Conservation (phyloP, 1,140 invertebrate species). For the Pinna nobilis region DNA sequence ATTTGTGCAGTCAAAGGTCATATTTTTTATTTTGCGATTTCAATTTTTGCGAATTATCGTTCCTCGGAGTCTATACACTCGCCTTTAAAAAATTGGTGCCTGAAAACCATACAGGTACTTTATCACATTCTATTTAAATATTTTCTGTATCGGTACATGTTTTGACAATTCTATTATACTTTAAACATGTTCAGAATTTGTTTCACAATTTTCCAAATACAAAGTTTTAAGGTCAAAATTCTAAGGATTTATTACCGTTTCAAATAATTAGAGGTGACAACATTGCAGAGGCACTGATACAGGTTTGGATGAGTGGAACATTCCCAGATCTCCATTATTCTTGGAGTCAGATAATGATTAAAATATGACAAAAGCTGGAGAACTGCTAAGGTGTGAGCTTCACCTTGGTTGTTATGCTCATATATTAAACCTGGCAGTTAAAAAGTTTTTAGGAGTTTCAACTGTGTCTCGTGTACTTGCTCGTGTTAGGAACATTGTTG, state of each 20-base stretch:
- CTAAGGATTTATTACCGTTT: not conserved
- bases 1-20: too few relatives aligned
- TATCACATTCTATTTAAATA: conserved; percentile 1
- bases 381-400: conserved; percentile 10
- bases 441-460: conserved; percentile 28
- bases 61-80: too few relatives aligned
- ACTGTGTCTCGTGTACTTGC: conserved; percentile 1
- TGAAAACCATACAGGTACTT: conserved; percentile 22
- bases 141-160: not conserved
- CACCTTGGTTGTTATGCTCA: conserved; percentile 40
- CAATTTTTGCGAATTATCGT: too few relatives aligned
- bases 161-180: not conserved
- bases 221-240: not conserved
- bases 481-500: conserved; percentile 18
- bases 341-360: conserved; percentile 37
- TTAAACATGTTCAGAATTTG: not conserved
- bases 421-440: conserved; percentile 34
- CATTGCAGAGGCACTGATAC: conserved; percentile 22
- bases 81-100: too few relatives aligned
- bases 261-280: conserved; percentile 16
- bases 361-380: conserved; percentile 33
- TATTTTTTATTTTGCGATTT: too few relatives aligned
- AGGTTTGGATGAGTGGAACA: conserved; percentile 29
- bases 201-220: not conserved
- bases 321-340: not conserved